These are phyloP conservation scores for Lutraria lutraria DNA, from an alignment of 2,888 invertebrate species.

Conservation along the genomic window DNA sequence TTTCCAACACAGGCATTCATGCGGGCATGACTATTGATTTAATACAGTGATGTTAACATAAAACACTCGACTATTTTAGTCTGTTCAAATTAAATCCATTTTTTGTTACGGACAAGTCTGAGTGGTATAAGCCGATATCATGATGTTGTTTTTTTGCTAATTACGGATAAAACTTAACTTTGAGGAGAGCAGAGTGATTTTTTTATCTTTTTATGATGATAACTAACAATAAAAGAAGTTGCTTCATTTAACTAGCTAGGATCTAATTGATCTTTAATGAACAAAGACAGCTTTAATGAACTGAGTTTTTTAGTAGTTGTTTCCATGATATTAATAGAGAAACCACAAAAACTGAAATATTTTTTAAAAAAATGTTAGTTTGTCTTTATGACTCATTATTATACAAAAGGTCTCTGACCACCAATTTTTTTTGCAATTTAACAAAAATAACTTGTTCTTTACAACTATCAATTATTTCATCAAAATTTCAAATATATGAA, in stretches of 20 bases:
- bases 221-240: background rate
- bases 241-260: background rate
- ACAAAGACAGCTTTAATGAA: background rate
- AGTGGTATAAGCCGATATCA: slow-evolving; percentile 3
- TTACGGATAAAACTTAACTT: background rate
- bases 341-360: too few relatives aligned
- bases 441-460: too few relatives aligned
- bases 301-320: background rate
- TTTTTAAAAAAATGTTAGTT: too few relatives aligned
- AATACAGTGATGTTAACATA: slow-evolving; percentile 7
- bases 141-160: background rate
- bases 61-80: slow-evolving; percentile 28
- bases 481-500: too few relatives aligned
- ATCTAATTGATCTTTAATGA: background rate
- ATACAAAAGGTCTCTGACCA: too few relatives aligned
- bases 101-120: background rate
- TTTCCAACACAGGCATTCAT: slow-evolving; percentile 29
- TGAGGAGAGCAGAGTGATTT: background rate
- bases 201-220: background rate
- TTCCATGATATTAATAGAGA: too few relatives aligned
- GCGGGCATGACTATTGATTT: slow-evolving; percentile 42
- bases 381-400: too few relatives aligned
- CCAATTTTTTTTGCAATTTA: too few relatives aligned
- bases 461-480: too few relatives aligned
- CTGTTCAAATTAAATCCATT: slow-evolving; percentile 21